Evolutionary conservation across 2,113 vertebrate species (phyloP), one percentile per base, ranked within the genome.

Genomic region (Kobus ellipsiprymnus): DNA sequence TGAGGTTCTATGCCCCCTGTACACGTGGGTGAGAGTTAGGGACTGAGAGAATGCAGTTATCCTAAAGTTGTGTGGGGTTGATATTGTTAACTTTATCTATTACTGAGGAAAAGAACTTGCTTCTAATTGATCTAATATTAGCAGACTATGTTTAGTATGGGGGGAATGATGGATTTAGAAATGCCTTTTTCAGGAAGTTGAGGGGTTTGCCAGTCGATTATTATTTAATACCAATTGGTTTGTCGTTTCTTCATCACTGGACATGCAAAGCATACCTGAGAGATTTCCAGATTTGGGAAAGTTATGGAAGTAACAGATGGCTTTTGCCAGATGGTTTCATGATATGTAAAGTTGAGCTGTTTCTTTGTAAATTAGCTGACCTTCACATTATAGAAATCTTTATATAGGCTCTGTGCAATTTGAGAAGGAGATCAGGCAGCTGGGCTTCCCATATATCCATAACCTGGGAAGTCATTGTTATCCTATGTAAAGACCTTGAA

Each of bases 281-380:
- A 93, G 87, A 64, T 74, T 54, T 36, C 19, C n/a, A 50, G 7
- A 55, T 36, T n/a, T 27, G 52, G 50, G 62, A 90, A 90, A 44
- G 44, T 23, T 84, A 9, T n/a, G n/a, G 52, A 83, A 80, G 29
- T 54, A 87, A 74, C 46, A 93, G 92, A 50, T 81, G 84, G 52
- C 82, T 59, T 91, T 87, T 96, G 40, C 33, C 50, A 88, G 57
- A 12, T 87, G 77, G 40, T 59, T 78, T 95, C 52, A 55, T 67
- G 16, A 82, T 55, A 1, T 2, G 13, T 40, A 46, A 77, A 74
- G 13, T 29, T 78, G 29, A 92, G 8, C 55, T 80, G 5, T 46
- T 92, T 74, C 55, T 96, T 97, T 88, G 46, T 54, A 94, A 50
- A 78, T 90, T 94, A 96, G 64, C 23, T 91, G 77, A 81, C 96